These are phyloP conservation scores for Catostylus mosaicus DNA, from an alignment of 30 jellyfish, hydroid and myxozoan genomes.

Conservation along the genomic window DNA sequence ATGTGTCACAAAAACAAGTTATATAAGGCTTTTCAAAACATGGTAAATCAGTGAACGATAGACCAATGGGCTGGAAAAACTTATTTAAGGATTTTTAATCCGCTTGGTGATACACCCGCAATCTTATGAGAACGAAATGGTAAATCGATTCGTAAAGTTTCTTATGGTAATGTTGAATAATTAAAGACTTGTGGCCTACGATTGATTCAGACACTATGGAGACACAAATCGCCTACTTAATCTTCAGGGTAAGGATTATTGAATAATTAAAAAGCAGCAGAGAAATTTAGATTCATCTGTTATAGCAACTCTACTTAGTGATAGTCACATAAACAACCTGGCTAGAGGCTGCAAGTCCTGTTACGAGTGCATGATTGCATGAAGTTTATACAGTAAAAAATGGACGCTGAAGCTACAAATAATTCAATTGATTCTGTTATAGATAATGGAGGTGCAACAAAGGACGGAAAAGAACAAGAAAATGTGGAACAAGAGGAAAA, in stretches of 20 bases:
- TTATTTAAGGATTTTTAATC: neutral
- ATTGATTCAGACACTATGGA: conserved; percentile 30
- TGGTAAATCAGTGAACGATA: neutral
- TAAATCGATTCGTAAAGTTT: conserved; percentile 9
- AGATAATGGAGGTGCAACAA: too few relatives aligned
- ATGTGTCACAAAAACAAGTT: too few relatives aligned
- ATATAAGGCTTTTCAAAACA: neutral
- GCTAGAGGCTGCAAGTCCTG: neutral
- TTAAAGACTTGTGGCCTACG: conserved; percentile 22
- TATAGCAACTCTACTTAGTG: conserved; percentile 19
- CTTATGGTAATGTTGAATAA: conserved; percentile 12
- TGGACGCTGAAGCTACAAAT: too few relatives aligned
- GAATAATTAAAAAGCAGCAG: conserved; percentile 7
- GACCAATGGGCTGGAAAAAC: neutral
- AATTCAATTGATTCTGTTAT: too few relatives aligned
- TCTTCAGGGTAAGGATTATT: conserved; percentile 15
- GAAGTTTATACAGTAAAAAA: too few relatives aligned
- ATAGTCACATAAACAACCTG: neutral
- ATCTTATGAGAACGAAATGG: neutral
- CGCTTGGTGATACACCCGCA: neutral
- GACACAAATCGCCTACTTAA: conserved; percentile 2
- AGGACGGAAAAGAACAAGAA: neutral
- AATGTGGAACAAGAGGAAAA: neutral
- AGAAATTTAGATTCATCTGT: neutral
- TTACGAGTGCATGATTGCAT: too few relatives aligned